Conservation (phyloP, 1,140 invertebrate species). For the Tenebrio molitor region DNA sequence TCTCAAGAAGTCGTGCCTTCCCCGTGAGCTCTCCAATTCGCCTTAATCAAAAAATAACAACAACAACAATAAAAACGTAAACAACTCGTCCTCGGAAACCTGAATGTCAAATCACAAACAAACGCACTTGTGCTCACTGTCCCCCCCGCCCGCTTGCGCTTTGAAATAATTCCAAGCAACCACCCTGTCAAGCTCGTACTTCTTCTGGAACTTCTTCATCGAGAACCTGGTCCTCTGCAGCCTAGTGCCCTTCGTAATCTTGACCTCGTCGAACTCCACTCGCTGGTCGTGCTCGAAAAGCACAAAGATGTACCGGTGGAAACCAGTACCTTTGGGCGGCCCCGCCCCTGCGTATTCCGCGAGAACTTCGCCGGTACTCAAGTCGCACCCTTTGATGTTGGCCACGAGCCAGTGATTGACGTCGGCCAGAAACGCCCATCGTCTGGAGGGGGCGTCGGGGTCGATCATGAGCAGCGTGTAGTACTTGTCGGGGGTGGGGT, state of each 20-base stretch:
- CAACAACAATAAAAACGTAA: too few relatives aligned
- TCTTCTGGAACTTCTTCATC: neutral
- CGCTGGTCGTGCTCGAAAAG: conserved; percentile 73
- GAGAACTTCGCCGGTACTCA: conserved; percentile 71
- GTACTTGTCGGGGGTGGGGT: conserved; percentile 67
- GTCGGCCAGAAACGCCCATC: conserved; percentile 72
- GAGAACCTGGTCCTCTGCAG: neutral
- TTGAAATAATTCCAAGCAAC: conserved; percentile 37
- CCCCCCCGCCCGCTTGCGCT: neutral
- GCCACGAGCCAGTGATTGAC: conserved; percentile 80
- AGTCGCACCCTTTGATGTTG: conserved; percentile 77
- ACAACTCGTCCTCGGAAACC: too few relatives aligned
- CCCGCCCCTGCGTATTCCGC: conserved; percentile 76
- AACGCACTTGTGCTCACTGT: neutral
- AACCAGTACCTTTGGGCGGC: conserved; percentile 71
- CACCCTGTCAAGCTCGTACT: conserved; percentile 3
- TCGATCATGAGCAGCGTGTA: conserved; percentile 79
- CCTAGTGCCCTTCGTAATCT: neutral
- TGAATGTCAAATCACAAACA: conserved; percentile 4
- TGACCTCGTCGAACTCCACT: conserved; percentile 1
- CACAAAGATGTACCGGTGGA: conserved; percentile 79
- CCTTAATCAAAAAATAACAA: neutral
- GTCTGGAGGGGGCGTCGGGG: conserved; percentile 75
- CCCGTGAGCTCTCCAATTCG: neutral
- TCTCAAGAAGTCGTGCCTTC: neutral